Conservation (phyloP, 1,140 invertebrate species). For the Danaus melanippus region DNA sequence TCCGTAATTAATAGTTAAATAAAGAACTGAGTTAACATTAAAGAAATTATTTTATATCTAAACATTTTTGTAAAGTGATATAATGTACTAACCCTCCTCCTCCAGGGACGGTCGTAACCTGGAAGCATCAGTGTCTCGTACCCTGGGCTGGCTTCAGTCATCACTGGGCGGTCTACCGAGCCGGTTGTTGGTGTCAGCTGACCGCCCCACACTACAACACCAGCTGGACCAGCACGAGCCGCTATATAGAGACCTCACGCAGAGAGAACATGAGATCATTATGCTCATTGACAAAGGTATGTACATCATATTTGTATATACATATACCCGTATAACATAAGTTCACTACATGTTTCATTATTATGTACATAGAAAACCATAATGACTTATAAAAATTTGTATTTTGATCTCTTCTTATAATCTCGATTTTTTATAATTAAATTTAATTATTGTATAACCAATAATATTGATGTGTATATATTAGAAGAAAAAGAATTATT, state of each 20-base stretch:
- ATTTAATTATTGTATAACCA: neutral
- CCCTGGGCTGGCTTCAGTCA: conserved; percentile 89
- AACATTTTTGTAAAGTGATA: neutral
- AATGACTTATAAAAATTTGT: too few species aligned
- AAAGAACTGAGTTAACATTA: too few species aligned
- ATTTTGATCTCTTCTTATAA: too few species aligned
- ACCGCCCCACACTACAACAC: conserved; percentile 85
- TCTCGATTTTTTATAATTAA: too few species aligned
- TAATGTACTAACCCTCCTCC: neutral
- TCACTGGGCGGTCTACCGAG: conserved; percentile 83
- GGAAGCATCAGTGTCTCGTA: conserved; percentile 87
- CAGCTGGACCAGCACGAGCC: conserved; percentile 92
- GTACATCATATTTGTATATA: neutral
- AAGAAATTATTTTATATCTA: too few species aligned
- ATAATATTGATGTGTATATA: neutral
- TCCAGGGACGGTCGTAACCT: conserved; percentile 86
- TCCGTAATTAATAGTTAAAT: neutral
- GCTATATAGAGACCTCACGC: conserved; percentile 89
- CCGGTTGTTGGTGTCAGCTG: conserved; percentile 87
- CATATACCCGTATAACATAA: too few species aligned
- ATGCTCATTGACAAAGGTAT: conserved; percentile 94
- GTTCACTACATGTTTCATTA: neutral
- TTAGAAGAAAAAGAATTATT: too few species aligned
- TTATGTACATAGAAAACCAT: neutral
- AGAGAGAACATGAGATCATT: conserved; percentile 93